Evolutionary conservation across 2,888 invertebrate species (phyloP).

Genomic region (Adelognathus sp.): DNA sequence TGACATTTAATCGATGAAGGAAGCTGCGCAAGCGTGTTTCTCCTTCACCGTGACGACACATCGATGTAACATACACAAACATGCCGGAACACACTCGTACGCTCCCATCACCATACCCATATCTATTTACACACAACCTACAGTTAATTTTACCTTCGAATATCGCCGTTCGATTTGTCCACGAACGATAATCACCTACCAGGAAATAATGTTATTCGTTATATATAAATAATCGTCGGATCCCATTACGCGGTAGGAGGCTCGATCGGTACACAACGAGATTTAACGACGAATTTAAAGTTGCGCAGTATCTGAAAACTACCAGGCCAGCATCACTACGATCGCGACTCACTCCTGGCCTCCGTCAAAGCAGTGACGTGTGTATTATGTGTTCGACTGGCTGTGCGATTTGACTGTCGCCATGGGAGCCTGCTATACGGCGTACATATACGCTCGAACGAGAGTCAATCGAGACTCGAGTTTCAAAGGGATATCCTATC

Average conservation of each 20-base stretch:
- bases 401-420: slow-evolving; percentile 3
- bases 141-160: not conserved
- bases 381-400: no score
- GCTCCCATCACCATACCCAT: no score
- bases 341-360: not conserved
- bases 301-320: slow-evolving; percentile 71
- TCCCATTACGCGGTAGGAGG: slow-evolving; percentile 37
- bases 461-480: slow-evolving; percentile 25
- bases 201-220: slow-evolving; percentile 36
- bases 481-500: slow-evolving; percentile 61
- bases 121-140: no score
- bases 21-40: slow-evolving; percentile 56
- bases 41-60: not conserved
- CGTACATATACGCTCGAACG: not conserved
- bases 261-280: not conserved
- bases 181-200: not conserved
- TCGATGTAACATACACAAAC: no score
- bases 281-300: slow-evolving; percentile 38
- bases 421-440: slow-evolving; percentile 12
- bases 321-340: slow-evolving; percentile 73
- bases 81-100: no score
- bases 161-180: not conserved
- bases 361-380: no score
- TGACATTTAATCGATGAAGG: slow-evolving; percentile 80
- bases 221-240: slow-evolving; percentile 46